Evolutionary conservation across 2,113 vertebrate genomes (phyloP).

Genomic region (Prunella fulvescens): DNA sequence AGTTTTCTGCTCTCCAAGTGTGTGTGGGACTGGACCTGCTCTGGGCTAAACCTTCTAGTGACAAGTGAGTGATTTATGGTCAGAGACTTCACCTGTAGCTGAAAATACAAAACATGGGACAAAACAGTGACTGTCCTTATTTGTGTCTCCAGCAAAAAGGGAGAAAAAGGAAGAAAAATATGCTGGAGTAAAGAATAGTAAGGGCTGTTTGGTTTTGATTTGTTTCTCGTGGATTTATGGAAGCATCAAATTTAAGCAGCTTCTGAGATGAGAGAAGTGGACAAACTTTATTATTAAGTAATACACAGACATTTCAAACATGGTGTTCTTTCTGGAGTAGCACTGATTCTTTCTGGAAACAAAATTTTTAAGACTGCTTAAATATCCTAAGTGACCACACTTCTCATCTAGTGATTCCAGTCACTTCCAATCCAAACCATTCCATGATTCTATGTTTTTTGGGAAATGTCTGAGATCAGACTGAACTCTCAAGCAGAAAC

Average conservation of each 20-base stretch:
- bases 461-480: neutral
- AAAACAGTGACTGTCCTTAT: neutral
- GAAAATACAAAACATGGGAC: neutral
- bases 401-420: neutral
- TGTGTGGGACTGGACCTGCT: neutral
- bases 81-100: neutral
- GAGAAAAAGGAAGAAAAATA: neutral
- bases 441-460: neutral
- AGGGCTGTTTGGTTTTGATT: neutral
- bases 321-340: neutral
- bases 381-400: neutral
- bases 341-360: neutral
- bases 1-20: neutral
- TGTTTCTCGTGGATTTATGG: neutral
- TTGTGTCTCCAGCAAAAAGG: neutral
- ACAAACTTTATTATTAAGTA: neutral
- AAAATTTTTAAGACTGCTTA: neutral
- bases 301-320: neutral
- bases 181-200: neutral
- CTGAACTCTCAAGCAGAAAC: neutral
- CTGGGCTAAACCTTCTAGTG: neutral
- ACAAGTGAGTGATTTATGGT: rapidly evolving
- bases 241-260: neutral
- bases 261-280: neutral
- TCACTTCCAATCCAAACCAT: neutral